Percentiles rank a stretch among this genome's conserved stretches.
phyloP scores from a whole-genome alignment of 2,888 invertebrate species.

The Cephonodes hylas region DNA sequence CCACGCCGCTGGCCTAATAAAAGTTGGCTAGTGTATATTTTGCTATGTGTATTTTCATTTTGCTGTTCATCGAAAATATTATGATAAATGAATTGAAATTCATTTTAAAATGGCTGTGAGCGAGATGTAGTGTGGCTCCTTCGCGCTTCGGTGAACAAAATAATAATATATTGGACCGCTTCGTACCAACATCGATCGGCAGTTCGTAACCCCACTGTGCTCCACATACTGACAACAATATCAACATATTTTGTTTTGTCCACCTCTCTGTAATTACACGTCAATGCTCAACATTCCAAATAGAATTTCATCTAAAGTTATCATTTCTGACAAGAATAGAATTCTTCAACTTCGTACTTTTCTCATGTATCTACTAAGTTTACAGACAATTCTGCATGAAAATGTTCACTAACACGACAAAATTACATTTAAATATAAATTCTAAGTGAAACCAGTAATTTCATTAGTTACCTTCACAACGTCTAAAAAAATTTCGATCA shows the following conservation, averaged over 20 bases:
- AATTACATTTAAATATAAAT: no score
- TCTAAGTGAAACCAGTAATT: no score
- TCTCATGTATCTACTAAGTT: neutral
- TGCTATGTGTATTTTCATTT: conserved; percentile 20
- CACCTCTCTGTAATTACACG: neutral
- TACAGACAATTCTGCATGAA: no score
- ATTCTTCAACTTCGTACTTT: neutral
- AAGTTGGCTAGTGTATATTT: conserved; percentile 14
- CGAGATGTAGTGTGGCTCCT: conserved; percentile 43
- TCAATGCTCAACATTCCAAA: neutral
- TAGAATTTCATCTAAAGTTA: neutral
- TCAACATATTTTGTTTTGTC: neutral
- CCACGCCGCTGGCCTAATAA: no score
- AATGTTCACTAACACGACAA: no score
- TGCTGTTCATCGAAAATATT: conserved; percentile 47
- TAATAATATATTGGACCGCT: conserved; percentile 55
- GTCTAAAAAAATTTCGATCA: no score
- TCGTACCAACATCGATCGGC: conserved; percentile 28
- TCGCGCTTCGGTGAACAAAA: conserved; percentile 55
- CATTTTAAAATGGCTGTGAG: conserved; percentile 61
- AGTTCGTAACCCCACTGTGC: neutral
- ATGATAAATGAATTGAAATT: conserved; percentile 48
- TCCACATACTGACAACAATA: neutral
- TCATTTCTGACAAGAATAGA: neutral
- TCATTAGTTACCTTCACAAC: no score